phyloP scores from a whole-genome alignment of 1,140 invertebrate genomes.

The Musca vetustissima region DNA sequence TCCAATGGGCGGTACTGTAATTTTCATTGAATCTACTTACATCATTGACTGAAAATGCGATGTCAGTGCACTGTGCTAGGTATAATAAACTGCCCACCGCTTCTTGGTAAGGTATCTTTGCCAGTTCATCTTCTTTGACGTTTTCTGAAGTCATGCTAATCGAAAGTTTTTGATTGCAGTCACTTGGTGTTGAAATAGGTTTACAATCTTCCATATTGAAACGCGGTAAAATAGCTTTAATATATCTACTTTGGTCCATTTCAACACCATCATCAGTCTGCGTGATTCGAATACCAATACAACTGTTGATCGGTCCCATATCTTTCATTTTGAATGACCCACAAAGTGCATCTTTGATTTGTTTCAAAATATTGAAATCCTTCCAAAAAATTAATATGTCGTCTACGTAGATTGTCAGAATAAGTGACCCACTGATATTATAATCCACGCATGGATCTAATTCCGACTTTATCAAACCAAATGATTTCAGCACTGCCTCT shows the following conservation, averaged over 20 bases:
- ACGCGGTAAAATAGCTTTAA: slow-evolving; percentile 27
- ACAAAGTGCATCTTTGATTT: no score
- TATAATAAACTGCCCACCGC: slow-evolving; percentile 42
- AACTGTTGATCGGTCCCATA: no score
- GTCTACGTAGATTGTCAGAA: no score
- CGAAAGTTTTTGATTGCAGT: slow-evolving; percentile 26
- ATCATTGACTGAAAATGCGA: slow-evolving; percentile 3
- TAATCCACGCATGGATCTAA: no score
- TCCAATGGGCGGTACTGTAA: slow-evolving; percentile 15
- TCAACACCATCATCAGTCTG: neutral
- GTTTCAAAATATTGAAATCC: no score
- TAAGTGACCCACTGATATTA: no score
- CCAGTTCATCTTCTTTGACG: neutral
- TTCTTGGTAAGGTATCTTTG: slow-evolving; percentile 42
- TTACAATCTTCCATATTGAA: slow-evolving; percentile 36
- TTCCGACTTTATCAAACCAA: no score
- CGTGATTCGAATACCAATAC: no score
- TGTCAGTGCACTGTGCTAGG: slow-evolving; percentile 33
- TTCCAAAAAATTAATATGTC: no score
- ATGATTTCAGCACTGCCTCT: no score
- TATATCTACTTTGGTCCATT: slow-evolving; percentile 28
- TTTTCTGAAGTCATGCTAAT: slow-evolving; percentile 1
- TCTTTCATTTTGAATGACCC: no score
- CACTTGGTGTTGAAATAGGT: slow-evolving; percentile 29
- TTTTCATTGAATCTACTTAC: slow-evolving; percentile 12